phyloP scores from a whole-genome alignment of 2,113 vertebrate genomes.

The Oenanthe melanoleuca region DNA sequence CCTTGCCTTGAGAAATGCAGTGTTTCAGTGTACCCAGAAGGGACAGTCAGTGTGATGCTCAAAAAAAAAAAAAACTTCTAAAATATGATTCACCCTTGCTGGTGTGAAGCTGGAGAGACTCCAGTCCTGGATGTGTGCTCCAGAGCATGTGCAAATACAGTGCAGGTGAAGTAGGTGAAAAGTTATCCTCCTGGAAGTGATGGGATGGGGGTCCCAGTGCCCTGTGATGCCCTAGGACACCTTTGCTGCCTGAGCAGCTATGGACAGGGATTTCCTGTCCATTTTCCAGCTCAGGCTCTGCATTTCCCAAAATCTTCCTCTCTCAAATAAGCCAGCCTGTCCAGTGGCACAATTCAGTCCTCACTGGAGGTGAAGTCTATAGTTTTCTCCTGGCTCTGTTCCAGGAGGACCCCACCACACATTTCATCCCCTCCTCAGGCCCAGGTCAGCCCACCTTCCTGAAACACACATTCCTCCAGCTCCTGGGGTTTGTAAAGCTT shows the following conservation, averaged over 20 bases:
- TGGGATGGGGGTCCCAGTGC: neutral
- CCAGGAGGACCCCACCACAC: neutral
- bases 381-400: neutral
- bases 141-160: neutral
- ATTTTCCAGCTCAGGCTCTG: neutral
- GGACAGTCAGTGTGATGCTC: neutral
- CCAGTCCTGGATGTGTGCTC: neutral
- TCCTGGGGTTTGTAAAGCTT: slow-evolving; percentile 18
- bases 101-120: neutral
- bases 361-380: neutral
- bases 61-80: neutral
- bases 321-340: neutral
- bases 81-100: neutral
- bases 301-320: neutral
- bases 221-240: neutral
- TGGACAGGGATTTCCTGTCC: neutral
- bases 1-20: neutral
- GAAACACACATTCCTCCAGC: neutral
- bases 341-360: neutral
- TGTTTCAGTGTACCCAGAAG: neutral
- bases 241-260: neutral
- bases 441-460: neutral
- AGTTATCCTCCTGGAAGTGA: neutral
- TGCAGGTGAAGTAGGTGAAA: neutral
- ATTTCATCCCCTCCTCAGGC: accelerated